phyloP scores from a whole-genome alignment of 2,888 invertebrate species.

The Odontocolon sp. region DNA sequence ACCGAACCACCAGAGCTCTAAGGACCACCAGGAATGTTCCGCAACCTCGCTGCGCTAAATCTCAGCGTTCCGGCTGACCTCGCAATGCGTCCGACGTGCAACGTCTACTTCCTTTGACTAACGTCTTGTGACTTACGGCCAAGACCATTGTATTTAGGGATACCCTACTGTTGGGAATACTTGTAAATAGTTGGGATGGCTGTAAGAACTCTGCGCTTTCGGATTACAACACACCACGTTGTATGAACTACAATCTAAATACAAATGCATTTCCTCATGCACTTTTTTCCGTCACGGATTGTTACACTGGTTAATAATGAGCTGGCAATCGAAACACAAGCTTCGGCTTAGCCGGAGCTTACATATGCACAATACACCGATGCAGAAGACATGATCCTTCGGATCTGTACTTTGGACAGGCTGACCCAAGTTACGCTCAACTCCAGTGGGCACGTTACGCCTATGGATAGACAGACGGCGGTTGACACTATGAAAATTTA shows the following conservation, averaged over 20 bases:
- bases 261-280: too few relatives aligned
- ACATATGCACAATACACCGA: neutral
- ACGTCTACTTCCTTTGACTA: neutral
- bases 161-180: too few relatives aligned
- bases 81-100: slow-evolving; percentile 16
- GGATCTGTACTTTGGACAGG: neutral
- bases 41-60: slow-evolving; percentile 46
- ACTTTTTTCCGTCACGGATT: too few relatives aligned
- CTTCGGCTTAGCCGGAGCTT: too few relatives aligned
- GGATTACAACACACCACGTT: too few relatives aligned
- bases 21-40: slow-evolving; percentile 48
- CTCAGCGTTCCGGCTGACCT: slow-evolving; percentile 37
- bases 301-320: too few relatives aligned
- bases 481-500: slow-evolving; percentile 72
- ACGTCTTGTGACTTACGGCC: slow-evolving; percentile 6
- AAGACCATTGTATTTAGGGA: neutral
- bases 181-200: too few relatives aligned
- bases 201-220: too few relatives aligned
- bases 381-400: neutral
- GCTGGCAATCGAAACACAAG: too few relatives aligned
- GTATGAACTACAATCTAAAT: too few relatives aligned
- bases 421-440: neutral
- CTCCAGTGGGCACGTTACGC: slow-evolving; percentile 35
- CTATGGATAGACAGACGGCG: slow-evolving; percentile 48
- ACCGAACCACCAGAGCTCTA: slow-evolving; percentile 23